Percentiles rank a stretch among this genome's conserved stretches.
Conservation (phyloP, 2,797 vertebrate species). For the Vultur gryphus region DNA sequence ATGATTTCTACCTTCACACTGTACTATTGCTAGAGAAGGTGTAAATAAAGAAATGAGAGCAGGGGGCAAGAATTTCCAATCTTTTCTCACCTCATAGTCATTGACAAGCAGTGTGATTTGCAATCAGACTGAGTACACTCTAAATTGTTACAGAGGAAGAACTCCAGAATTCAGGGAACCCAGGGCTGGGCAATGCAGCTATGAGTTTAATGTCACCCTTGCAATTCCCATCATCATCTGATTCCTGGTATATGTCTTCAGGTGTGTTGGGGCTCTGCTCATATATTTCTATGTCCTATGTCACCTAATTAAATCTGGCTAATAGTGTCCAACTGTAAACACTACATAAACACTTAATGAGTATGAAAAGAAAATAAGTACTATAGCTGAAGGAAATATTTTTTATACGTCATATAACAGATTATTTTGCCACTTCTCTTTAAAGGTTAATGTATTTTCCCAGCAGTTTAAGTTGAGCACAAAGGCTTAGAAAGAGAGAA, state of each 20-base stretch:
- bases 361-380: background rate
- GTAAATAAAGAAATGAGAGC: background rate
- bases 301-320: background rate
- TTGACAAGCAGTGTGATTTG: background rate
- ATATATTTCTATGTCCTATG: background rate
- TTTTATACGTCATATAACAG: background rate
- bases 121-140: background rate
- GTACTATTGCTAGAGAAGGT: background rate
- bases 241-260: background rate
- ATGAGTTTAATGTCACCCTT: background rate
- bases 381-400: background rate
- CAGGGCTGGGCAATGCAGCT: background rate
- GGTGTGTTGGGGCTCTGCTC: background rate
- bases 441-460: constrained; percentile 50
- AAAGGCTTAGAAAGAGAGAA: constrained; percentile 16
- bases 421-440: background rate
- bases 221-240: background rate
- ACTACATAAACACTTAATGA: background rate
- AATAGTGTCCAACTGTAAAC: background rate
- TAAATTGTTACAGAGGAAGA: background rate
- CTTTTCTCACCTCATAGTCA: background rate
- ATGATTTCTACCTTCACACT: background rate
- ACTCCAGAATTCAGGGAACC: background rate
- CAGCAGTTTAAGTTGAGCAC: background rate
- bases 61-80: background rate